Evolutionary conservation across 92 coral and sea anemone species (phyloP).

Genomic region (Parazoanthus swiftii): DNA sequence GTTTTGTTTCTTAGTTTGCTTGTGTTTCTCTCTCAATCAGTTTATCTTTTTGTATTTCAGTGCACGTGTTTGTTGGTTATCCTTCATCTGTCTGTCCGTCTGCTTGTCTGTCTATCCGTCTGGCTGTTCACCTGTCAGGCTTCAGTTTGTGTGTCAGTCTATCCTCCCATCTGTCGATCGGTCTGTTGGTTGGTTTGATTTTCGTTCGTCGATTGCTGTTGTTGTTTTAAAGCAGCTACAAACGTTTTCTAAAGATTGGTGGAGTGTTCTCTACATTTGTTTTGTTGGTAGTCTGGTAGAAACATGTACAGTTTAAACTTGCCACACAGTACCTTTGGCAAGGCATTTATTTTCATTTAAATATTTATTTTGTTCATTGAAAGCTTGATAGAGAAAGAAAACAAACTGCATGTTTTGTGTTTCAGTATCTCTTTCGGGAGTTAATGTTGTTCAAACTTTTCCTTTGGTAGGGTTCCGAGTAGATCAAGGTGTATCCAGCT

Average conservation of each 20-base stretch:
- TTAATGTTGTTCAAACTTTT: neutral
- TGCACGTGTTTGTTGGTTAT: neutral
- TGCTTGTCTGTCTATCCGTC: neutral
- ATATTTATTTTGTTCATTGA: no score
- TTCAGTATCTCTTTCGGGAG: neutral
- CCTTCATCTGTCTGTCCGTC: neutral
- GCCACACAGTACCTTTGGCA: no score
- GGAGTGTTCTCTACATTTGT: no score
- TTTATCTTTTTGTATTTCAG: no score
- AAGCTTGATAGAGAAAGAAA: neutral
- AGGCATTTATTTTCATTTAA: no score
- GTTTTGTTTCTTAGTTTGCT: neutral
- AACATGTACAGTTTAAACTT: no score
- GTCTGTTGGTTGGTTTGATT: neutral
- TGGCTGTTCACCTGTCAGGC: neutral
- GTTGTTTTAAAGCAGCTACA: neutral
- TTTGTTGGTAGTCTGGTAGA: no score
- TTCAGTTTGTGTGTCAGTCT: neutral
- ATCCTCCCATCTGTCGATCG: neutral
- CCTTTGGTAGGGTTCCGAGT: constrained; percentile 66
- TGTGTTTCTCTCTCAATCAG: neutral
- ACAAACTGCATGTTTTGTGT: neutral
- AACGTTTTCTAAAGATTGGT: no score
- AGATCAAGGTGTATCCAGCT: constrained; percentile 49
- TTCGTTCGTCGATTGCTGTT: neutral